Base-by-base conservation (phyloP, 2,113 vertebrate species). In the Osmerus eperlanus region DNA sequence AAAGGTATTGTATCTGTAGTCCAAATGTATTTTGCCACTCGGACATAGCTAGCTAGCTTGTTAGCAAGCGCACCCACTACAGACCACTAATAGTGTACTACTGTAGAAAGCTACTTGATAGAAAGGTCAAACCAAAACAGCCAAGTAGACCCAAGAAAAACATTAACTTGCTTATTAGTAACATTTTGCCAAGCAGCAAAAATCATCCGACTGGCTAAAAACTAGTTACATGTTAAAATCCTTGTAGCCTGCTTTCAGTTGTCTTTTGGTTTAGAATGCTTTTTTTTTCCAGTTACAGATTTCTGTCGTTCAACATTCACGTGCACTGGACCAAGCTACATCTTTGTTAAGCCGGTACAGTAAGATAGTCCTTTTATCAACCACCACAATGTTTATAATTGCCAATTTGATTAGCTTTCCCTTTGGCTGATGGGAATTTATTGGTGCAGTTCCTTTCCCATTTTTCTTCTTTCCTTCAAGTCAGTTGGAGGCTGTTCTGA, bases 301-400 rank as follows among this genome's bases (percentile, higher is more conserved):
- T 23, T 79, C 77, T 3, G 16, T 84, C 29, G 18, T 74, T 7
- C 87, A 78, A 12, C 85, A 89, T 65, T 58, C 65, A 0, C 62
- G 68, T 1, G 61, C 74, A 8, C 36, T 86, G 18, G 72, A 75
- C 54, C 81, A 69, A 65, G 75, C 83, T 0, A 60, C 85, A 0
- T 66, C 75, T 7, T 41, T 81, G 11, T 65, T 79, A 58, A 74
- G 72, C 29, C 68, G 90, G 91, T 92, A 71, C 68, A 2, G 11
- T 29, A 73, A 29, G 18, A 60, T 41, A 28, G 25, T 41, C 41
- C 9, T 59, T 21, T 4, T 15, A 55, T 15, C 19, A 52, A 13
- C 7, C 16, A 28, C 55, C 71, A 58, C 8, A 67, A 58, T 63
- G 15, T 47, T 56, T 56, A 19, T 56, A 3, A 56, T 56, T 56